Evolutionary conservation across 2,888 invertebrate species (phyloP), one percentile per base, ranked within the genome.

Genomic region (Synanthedon andrenaeformis): DNA sequence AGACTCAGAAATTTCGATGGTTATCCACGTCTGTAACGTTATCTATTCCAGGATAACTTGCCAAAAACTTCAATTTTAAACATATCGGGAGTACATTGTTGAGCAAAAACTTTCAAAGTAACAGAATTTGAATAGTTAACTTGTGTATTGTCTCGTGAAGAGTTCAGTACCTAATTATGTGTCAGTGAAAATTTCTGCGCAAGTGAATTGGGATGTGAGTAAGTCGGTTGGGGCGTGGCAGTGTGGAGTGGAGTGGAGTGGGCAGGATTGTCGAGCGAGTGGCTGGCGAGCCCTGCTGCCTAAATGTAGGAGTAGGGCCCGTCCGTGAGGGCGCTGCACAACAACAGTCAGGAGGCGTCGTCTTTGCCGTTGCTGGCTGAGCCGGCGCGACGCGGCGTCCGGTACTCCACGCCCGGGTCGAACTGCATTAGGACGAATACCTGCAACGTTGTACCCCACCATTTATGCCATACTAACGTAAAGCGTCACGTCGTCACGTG

Each of bases 351-450:
- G 93, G 96, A 96, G 89, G 96, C 96, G 89, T 96, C 96, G 88
- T 96, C 96, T 83, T 96, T 96, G 83, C 70, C 73, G 65, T 76
- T 79, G 57, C 79, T 67, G 55, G 75, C 76, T 49, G 78, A 70
- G 67, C 78, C 78, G 53, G 80, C 89, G 69, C 92, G 90, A 72
- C 94, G 90, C 74, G 92, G 92, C 76, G 96, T 94, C 75, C 96
- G 96, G 89, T 98, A 98, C 89, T 98, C 98, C 79, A 98, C 90
- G 78, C 98, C 98, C 58, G 97, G 98, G 89, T 98, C 98, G 89
- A 98, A 98, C 89, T 98, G 98, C 95, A 98, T 97, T 82, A 98
- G 90, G 72, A 98, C 98, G 90, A 97, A 98, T 76, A 98, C 97
- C 97, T 97, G 79, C 55, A 63, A 45, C 14, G 3, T 28, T 23